Conservation (phyloP, 2,113 vertebrate genomes). For the Mormyrus lacerda region DNA sequence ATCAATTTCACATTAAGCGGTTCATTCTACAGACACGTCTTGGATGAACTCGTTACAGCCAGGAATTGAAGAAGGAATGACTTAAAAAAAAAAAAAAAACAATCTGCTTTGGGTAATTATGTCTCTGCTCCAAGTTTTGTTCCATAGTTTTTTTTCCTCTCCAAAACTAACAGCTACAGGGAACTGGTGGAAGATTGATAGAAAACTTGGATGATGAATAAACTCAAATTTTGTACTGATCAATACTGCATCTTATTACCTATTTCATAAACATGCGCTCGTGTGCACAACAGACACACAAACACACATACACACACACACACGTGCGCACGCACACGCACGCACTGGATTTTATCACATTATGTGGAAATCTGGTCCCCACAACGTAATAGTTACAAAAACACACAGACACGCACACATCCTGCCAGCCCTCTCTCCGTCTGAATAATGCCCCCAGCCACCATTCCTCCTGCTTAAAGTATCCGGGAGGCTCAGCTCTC, state of each 20-base stretch:
- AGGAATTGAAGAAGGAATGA: conserved; percentile 53
- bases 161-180: conserved; percentile 59
- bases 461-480: neutral
- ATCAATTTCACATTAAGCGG: conserved; percentile 63
- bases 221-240: conserved; percentile 67
- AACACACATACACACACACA: neutral
- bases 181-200: conserved; percentile 64
- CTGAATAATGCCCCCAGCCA: neutral
- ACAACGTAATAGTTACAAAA: neutral
- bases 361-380: too few species aligned
- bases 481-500: neutral
- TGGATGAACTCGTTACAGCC: conserved; percentile 59
- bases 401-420: neutral
- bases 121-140: conserved; percentile 46
- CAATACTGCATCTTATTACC: conserved; percentile 69
- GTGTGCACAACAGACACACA: neutral
- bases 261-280: conserved; percentile 14
- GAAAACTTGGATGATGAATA: conserved; percentile 73
- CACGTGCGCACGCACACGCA: neutral
- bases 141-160: conserved; percentile 31
- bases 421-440: neutral
- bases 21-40: conserved; percentile 56
- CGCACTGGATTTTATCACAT: too few species aligned
- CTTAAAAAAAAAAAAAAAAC: conserved; percentile 38
- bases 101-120: conserved; percentile 61